Conservation (phyloP, 2,113 vertebrate species). For the Theristicus caerulescens region DNA sequence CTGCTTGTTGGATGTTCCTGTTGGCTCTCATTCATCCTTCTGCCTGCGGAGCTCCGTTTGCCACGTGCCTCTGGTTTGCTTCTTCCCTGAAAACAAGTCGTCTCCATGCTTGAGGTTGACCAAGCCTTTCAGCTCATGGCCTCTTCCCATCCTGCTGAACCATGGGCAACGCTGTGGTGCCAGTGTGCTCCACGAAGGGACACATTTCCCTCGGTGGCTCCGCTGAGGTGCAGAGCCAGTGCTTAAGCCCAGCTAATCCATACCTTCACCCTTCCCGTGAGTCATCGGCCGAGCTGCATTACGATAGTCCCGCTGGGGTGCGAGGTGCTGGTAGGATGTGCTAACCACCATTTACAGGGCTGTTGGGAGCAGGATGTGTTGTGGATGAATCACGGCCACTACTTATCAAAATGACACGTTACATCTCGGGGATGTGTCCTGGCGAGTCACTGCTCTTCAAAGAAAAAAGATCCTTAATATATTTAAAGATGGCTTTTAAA, state of each 20-base stretch:
- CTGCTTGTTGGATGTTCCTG: not conserved
- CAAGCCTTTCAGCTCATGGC: not conserved
- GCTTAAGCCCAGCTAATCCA: not conserved
- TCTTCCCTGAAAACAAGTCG: not conserved
- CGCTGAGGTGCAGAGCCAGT: not conserved
- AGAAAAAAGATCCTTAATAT: not conserved
- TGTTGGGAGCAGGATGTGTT: not conserved
- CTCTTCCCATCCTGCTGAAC: not conserved
- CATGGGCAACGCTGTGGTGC: rapidly evolving
- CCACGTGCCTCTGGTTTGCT: rapidly evolving
- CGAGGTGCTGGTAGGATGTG: not conserved
- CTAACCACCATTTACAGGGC: not conserved
- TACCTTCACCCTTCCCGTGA: not conserved
- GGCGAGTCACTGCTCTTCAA: not conserved
- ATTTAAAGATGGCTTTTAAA: not conserved
- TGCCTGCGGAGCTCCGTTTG: rapidly evolving
- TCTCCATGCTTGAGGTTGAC: not conserved
- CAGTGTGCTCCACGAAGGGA: rapidly evolving
- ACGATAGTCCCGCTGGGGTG: rapidly evolving
- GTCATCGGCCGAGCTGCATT: not conserved
- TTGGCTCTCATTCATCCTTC: not conserved
- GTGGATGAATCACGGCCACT: not conserved
- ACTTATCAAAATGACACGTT: not conserved
- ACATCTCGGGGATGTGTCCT: not conserved
- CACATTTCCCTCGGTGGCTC: not conserved